A percentile compares a stretch with the other conserved stretches of the same genome.
These are phyloP conservation scores for Lerema accius DNA, from an alignment of 1,140 invertebrate genomes.

Conservation along the genomic window DNA sequence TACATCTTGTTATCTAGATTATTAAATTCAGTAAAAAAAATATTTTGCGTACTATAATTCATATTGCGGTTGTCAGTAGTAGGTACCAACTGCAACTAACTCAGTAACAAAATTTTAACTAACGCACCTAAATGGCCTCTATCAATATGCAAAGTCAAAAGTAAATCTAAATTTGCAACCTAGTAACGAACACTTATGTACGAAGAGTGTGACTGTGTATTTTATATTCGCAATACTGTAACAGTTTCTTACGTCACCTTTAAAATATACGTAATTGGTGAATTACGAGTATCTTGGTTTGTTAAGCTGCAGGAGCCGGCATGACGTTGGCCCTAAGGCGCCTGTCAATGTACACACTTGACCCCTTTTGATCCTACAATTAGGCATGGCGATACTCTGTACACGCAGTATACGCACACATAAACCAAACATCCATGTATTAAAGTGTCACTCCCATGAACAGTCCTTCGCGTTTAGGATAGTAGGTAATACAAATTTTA, in stretches of 20 bases:
- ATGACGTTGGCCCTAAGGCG: slow-evolving; percentile 79
- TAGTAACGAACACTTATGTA: too few relatives aligned
- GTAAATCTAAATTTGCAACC: too few relatives aligned
- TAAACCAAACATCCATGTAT: slow-evolving; percentile 14
- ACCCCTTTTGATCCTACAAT: slow-evolving; percentile 82
- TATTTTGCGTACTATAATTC: too few relatives aligned
- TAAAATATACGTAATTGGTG: slow-evolving; percentile 47
- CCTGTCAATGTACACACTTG: slow-evolving; percentile 80
- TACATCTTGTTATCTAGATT: too few relatives aligned
- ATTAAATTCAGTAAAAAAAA: too few relatives aligned
- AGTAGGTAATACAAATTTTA: too few relatives aligned
- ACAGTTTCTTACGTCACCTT: slow-evolving; percentile 46
- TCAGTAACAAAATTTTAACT: too few relatives aligned
- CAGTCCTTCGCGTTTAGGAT: neutral
- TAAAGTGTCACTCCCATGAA: slow-evolving; percentile 7
- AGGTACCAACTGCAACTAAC: too few relatives aligned
- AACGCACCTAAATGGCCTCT: too few relatives aligned
- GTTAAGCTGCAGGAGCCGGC: slow-evolving; percentile 45
- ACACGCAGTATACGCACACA: slow-evolving; percentile 30
- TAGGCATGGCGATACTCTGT: slow-evolving; percentile 71
- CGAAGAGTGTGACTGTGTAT: too few relatives aligned
- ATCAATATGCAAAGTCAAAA: too few relatives aligned
- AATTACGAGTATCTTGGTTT: slow-evolving; percentile 39
- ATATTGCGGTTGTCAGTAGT: too few relatives aligned
- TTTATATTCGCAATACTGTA: slow-evolving; percentile 17